Evolutionary conservation across 2,797 vertebrate species (phyloP), one percentile per base, ranked within the genome.

Genomic region (Astyanax mexicanus): DNA sequence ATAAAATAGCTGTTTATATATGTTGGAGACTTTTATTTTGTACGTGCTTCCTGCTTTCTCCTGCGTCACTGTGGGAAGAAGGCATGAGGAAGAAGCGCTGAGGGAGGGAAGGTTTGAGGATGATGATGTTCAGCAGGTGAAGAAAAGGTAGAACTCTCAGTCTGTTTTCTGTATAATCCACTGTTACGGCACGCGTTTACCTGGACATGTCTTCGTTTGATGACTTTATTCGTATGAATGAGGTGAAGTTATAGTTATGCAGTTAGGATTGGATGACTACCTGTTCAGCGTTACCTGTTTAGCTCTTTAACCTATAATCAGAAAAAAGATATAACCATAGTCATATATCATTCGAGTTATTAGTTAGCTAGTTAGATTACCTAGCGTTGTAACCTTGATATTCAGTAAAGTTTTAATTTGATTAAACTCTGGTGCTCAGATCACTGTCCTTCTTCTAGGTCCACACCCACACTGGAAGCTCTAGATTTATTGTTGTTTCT

Each of bases 21-120:
- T n/a, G n/a, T 2, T 15, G 3, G 11, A 19, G 69, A 72, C 69
- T 78, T 72, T 78, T 78, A 72, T 25, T 3, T 72, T 66, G 69
- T 4, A 3, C 8, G 12, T 12, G 4, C 25, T 15, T 40, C 15
- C 32, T 51, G 17, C 66, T 52, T 44, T 68, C 29, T 38, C 32
- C 21, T 3, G 57, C 25, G 21, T 60, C 47, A 0, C 11, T 52
- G 23, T 35, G n/a, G n/a, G n/a, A n/a, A n/a, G n/a, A 29, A 8
- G 35, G 27, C 8, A 47, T 47, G 45, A 76, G 74, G 66, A 76
- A 69, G 62, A 51, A 29, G 27, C n/a, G 17, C 49, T 29, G 29
- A 23, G 6, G 3, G 35, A 0, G 6, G 13, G 52, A 44, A 21
- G 13, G 58, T 74, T 45, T 40, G 15, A 57, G 13, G 51, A 68